phyloP scores from a whole-genome alignment of 2,797 vertebrate species.

The Nothura maculosa region DNA sequence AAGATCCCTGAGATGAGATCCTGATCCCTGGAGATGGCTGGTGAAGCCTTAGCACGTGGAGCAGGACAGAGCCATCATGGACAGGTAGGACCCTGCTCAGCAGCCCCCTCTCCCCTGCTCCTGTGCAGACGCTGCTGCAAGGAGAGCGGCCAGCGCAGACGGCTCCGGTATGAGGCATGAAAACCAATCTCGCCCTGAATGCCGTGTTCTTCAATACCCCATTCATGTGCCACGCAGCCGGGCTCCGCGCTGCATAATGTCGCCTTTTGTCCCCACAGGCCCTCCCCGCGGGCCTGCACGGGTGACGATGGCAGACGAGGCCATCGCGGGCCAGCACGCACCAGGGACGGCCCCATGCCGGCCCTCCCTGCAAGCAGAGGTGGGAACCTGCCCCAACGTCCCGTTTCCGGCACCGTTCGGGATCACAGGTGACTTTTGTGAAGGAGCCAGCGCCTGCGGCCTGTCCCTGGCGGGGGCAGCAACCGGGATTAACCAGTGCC shows the following conservation, averaged over 20 bases:
- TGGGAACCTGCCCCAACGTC: no score
- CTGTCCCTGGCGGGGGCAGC: not conserved
- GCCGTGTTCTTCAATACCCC: constrained; percentile 92
- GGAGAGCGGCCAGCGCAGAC: constrained; percentile 74
- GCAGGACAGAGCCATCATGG: not conserved
- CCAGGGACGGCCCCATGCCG: no score
- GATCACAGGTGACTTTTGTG: not conserved
- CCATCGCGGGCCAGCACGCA: not conserved
- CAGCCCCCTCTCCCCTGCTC: not conserved
- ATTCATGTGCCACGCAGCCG: constrained; percentile 91
- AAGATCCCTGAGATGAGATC: not conserved
- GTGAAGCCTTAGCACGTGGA: not conserved
- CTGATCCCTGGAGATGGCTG: not conserved
- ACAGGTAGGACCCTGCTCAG: fast-evolving
- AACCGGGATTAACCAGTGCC: not conserved
- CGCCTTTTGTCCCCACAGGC: constrained; percentile 90
- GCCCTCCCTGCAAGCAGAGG: not conserved
- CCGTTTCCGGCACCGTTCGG: not conserved
- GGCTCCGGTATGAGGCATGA: constrained; percentile 85
- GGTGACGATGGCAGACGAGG: constrained; percentile 84
- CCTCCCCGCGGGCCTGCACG: constrained; percentile 82
- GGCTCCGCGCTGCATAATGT: constrained; percentile 92
- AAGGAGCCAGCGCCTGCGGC: not conserved
- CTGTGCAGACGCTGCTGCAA: not conserved
- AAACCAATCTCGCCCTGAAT: constrained; percentile 91